These are phyloP conservation scores for Bradypodion pumilum DNA, from an alignment of 2,797 vertebrate species.

Conservation along the genomic window DNA sequence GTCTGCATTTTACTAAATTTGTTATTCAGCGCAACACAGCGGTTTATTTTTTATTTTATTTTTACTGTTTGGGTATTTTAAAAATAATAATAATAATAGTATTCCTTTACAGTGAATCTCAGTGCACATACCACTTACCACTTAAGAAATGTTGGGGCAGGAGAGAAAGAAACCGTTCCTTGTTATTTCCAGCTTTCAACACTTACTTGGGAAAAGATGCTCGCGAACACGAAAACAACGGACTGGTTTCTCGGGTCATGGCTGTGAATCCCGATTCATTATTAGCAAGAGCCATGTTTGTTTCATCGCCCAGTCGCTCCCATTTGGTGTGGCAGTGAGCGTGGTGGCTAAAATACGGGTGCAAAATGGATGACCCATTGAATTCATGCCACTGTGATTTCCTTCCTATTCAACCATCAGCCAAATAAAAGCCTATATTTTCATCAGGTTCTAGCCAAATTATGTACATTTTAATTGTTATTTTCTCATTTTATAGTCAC, in stretches of 20 bases:
- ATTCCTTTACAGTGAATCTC: conserved; percentile 73
- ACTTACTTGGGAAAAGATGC: conserved; percentile 7
- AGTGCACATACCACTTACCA: conserved; percentile 54
- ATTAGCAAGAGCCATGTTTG: too few species aligned
- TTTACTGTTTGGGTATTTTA: background rate
- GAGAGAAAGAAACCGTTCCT: conserved; percentile 56
- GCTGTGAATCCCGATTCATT: background rate
- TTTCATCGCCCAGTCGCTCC: background rate
- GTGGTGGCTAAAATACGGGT: background rate
- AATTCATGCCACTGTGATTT: too few species aligned
- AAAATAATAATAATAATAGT: too few species aligned
- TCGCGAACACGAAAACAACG: background rate
- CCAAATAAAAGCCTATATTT: too few species aligned
- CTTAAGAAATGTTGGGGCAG: conserved; percentile 46
- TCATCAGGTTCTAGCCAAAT: too few species aligned
- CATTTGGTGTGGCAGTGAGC: background rate
- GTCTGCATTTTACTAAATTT: conserved; percentile 78
- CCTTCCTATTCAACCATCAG: too few species aligned
- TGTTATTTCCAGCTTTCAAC: conserved; percentile 29
- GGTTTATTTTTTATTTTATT: too few species aligned
- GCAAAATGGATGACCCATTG: background rate
- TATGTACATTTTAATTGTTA: too few species aligned
- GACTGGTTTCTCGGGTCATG: background rate
- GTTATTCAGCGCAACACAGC: conserved; percentile 79
- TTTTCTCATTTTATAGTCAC: too few species aligned